A percentile compares a stretch with the other conserved stretches of the same genome.
These are phyloP conservation scores for Syngnathoides biaculeatus DNA, from an alignment of 2,113 vertebrate genomes.

Conservation along the genomic window DNA sequence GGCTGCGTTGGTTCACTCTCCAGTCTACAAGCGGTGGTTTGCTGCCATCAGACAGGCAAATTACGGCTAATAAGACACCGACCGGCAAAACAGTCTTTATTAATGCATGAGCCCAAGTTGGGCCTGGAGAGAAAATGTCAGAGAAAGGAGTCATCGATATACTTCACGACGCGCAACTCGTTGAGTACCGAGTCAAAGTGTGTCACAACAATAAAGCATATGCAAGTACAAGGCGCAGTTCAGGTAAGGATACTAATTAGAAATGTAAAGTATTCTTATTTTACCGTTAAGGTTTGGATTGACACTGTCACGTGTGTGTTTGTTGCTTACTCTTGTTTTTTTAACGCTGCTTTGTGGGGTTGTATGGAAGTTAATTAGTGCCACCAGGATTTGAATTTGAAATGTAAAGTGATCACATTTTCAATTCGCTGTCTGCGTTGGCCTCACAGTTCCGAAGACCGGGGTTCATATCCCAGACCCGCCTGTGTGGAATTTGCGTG, in stretches of 20 bases:
- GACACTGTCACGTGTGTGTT: background rate
- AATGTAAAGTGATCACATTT: too few relatives aligned
- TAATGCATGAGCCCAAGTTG: slow-evolving; percentile 69
- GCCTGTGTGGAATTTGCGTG: too few relatives aligned
- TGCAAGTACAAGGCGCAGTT: background rate
- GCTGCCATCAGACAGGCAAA: slow-evolving; percentile 69
- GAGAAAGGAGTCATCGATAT: slow-evolving; percentile 49
- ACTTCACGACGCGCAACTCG: slow-evolving; percentile 60
- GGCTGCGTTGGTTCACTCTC: slow-evolving; percentile 65
- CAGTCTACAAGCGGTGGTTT: slow-evolving; percentile 62
- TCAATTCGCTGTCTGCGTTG: too few relatives aligned
- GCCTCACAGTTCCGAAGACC: too few relatives aligned
- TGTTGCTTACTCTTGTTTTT: too few relatives aligned
- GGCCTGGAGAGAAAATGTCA: slow-evolving; percentile 64
- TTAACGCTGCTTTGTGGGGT: too few relatives aligned
- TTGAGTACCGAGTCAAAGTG: slow-evolving; percentile 40
- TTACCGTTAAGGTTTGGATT: background rate
- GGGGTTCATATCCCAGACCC: too few relatives aligned
- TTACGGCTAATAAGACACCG: slow-evolving; percentile 72
- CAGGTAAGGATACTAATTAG: background rate
- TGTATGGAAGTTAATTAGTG: background rate
- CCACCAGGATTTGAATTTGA: too few relatives aligned
- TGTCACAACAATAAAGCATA: background rate
- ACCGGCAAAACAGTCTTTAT: slow-evolving; percentile 71
- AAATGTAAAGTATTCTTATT: too few relatives aligned